Evolutionary conservation across 2,113 vertebrate species (phyloP), one percentile per base, ranked within the genome.

Genomic region (Montifringilla adamsi): DNA sequence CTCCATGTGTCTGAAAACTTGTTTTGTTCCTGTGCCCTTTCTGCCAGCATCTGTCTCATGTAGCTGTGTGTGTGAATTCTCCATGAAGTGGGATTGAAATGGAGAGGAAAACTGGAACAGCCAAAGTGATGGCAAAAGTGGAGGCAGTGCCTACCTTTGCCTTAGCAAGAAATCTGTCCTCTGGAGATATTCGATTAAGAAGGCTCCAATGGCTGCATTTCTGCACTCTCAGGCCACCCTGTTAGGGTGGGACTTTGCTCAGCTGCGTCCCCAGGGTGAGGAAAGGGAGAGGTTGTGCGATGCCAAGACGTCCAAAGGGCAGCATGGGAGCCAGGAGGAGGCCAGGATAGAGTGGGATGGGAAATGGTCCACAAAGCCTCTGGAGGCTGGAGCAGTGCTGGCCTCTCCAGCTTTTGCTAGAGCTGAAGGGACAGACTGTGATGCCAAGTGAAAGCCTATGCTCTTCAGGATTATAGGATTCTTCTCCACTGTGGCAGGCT

Each of bases 161-260:
- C 70, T 91, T 76, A 74, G 44, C 8, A 1, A 76, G 52, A 85
- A 70, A 59, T 91, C 56, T 78, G 24, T 84, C 62, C 60, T 93
- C 72, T 63, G 59, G 67, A 91, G 84, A 55, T 55, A 77, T 5
- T 87, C 69, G 46, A 67, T 87, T 55, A 55, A 90, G 55, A 63
- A 84, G 72, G 43, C 75, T 94, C 67, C 0, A 0, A 16, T 2
- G 7, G 70, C 52, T 86, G 87, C 46, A 26, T 91, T 80, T 89
- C 59, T 93, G 59, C 3, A 3, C 69, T 89, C 56, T 72, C 7
- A 1, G 27, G 22, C 60, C 2, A 0, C 47, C 21, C 62, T 50
- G 10, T 24, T 22, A 64, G 82, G 66, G 43, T 93, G 63, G 44
- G 75, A 93, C 95, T 95, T 96, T 90, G 93, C 69, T 88, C 93